phyloP scores from a whole-genome alignment of 2,113 vertebrate species.

The Aix galericulata region DNA sequence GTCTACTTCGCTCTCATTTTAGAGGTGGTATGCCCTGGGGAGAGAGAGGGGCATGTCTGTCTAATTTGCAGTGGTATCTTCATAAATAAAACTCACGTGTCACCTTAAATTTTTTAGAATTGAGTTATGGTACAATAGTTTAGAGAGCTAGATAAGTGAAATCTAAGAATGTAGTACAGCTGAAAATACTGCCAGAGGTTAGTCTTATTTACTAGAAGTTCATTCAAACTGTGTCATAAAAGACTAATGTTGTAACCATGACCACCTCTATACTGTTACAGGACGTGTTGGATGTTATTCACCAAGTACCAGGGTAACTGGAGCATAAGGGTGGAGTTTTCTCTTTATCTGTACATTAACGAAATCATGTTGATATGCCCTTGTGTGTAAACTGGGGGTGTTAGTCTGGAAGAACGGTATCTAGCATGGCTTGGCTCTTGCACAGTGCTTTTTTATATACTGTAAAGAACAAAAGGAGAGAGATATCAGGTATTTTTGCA shows the following conservation, averaged over 20 bases:
- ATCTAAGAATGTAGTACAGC: neutral
- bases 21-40: neutral
- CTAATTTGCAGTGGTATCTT: neutral
- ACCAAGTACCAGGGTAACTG: neutral
- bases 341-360: neutral
- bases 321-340: neutral
- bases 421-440: neutral
- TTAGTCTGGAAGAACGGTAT: neutral
- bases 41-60: neutral
- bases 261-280: neutral
- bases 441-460: neutral
- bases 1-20: neutral
- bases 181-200: neutral
- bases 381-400: neutral
- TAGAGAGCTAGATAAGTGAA: neutral
- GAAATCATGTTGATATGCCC: neutral
- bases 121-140: neutral
- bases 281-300: neutral
- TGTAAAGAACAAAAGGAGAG: neutral
- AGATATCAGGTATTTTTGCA: neutral
- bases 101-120: neutral
- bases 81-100: neutral
- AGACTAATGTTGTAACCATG: neutral
- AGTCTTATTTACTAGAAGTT: neutral
- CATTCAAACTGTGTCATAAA: neutral